These are phyloP conservation scores for Asarcornis scutulata DNA, from an alignment of 2,113 vertebrate species.

Conservation along the genomic window DNA sequence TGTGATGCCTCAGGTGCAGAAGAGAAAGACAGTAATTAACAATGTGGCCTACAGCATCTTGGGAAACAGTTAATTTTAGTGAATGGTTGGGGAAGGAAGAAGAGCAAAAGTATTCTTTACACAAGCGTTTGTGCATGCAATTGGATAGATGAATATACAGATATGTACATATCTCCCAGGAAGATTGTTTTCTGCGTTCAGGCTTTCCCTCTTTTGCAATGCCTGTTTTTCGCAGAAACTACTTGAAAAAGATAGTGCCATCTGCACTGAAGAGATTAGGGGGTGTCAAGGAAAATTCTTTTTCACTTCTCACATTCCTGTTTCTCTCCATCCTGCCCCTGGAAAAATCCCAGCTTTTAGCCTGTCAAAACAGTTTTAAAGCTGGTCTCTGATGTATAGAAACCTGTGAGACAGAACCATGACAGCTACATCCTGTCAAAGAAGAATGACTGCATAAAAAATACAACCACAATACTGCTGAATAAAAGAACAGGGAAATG, in stretches of 20 bases:
- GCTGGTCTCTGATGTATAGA: slow-evolving; percentile 28
- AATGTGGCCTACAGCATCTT: slow-evolving; percentile 54
- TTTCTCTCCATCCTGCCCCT: slow-evolving; percentile 18
- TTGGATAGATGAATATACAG: background rate
- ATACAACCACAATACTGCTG: background rate
- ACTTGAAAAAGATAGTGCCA: slow-evolving; percentile 47
- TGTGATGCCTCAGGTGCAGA: slow-evolving; percentile 39
- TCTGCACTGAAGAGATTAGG: slow-evolving; percentile 64
- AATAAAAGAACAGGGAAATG: slow-evolving; percentile 34
- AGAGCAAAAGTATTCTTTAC: slow-evolving; percentile 8
- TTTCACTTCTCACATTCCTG: slow-evolving; percentile 42
- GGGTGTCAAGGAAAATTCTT: slow-evolving; percentile 55
- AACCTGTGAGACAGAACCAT: slow-evolving; percentile 49
- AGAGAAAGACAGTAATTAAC: slow-evolving; percentile 70
- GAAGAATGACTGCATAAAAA: background rate
- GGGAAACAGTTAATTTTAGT: slow-evolving; percentile 67
- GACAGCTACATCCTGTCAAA: slow-evolving; percentile 23
- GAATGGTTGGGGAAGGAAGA: slow-evolving; percentile 16
- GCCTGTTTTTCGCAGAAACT: slow-evolving; percentile 28
- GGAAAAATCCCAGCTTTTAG: slow-evolving; percentile 66
- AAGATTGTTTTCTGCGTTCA: slow-evolving; percentile 47
- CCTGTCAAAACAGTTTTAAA: slow-evolving; percentile 57
- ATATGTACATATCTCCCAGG: slow-evolving; percentile 11
- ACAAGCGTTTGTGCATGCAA: background rate
- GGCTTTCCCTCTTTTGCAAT: background rate